Base-by-base conservation (phyloP, 2,888 invertebrate genomes). In the Sarcophaga carnaria region DNA sequence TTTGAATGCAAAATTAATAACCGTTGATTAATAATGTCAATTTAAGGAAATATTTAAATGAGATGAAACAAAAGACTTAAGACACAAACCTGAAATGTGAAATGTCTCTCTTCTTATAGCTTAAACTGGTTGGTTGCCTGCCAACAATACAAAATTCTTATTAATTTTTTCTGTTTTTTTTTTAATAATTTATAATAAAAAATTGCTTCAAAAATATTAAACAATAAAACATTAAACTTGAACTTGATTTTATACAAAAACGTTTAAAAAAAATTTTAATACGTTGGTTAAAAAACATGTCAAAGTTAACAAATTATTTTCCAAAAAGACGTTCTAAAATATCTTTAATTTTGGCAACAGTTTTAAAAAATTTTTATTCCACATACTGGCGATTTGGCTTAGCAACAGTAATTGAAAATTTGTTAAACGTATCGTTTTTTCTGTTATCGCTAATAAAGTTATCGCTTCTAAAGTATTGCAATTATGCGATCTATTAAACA, bases 21-120 rank as follows among this genome's bases (percentile, higher is more conserved):
- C 70, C 83, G 75, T 78, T 86, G 87, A 88, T 88, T 88, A 85
- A 88, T 86, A 88, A 80, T 86, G 85, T 80, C 84, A 87, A 87
- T 87, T 87, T 87, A 84, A 86, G 84, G 83, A 84, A 87, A 84
- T 87, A 87, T 87, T 84, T 66, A 84, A 87, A 87, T 81, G 70
- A 80, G 74, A 66, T 12, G 1, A 63, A 54, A 75, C 83, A 83
- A 83, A 74, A 83, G 83, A 83, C 37, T 79, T 70, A 84, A 84
- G 75, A 72, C 75, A 70, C 69, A 80, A 84, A 84, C 83, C 37
- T 74, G 74, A 22, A 17, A 14, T 54, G 54, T 54, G 54, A 54
- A 54, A 54, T 54, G 54, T 54, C 14, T 14, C 54, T 14, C 54
- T 37, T 37, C 37, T 37, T 37, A 37, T 37, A 10, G 27, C 6